Percentiles rank a stretch among this genome's conserved stretches.
Conservation (phyloP, 1,140 invertebrate genomes). For the Drosophila kohkoa region DNA sequence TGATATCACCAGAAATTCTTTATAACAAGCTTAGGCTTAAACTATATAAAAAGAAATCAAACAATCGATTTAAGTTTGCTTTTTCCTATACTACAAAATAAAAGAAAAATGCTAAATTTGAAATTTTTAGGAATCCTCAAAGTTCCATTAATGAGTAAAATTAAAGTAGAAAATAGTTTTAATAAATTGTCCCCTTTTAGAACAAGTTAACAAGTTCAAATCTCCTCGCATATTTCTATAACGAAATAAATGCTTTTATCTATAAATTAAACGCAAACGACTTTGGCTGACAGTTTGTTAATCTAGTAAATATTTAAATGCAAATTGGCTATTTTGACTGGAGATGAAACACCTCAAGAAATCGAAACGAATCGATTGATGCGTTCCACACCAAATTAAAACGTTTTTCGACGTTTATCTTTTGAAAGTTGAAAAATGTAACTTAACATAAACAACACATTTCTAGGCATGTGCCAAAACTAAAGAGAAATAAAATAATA, state of each 20-base stretch:
- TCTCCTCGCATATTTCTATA: neutral
- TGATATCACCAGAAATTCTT: no score
- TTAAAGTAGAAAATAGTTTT: no score
- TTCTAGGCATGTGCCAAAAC: slow-evolving; percentile 28
- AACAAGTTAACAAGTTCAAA: neutral
- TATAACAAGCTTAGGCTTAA: no score
- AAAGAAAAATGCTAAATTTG: no score
- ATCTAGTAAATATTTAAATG: slow-evolving; percentile 35
- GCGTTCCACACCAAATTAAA: slow-evolving; percentile 41
- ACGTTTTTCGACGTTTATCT: slow-evolving; percentile 23
- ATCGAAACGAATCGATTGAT: slow-evolving; percentile 25
- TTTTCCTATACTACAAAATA: no score
- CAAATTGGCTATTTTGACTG: slow-evolving; percentile 27
- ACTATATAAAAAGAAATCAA: no score
- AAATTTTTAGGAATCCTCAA: no score
- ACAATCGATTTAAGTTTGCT: no score
- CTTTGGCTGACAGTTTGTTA: slow-evolving; percentile 32
- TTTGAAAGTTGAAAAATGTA: slow-evolving; percentile 7
- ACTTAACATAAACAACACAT: slow-evolving; percentile 42
- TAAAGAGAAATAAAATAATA: slow-evolving; percentile 5
- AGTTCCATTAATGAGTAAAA: no score
- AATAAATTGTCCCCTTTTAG: neutral
- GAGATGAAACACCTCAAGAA: neutral
- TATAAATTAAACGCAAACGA: slow-evolving; percentile 22
- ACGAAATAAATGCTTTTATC: neutral